phyloP scores from a whole-genome alignment of 2,113 vertebrate genomes.

The Eidolon helvum region DNA sequence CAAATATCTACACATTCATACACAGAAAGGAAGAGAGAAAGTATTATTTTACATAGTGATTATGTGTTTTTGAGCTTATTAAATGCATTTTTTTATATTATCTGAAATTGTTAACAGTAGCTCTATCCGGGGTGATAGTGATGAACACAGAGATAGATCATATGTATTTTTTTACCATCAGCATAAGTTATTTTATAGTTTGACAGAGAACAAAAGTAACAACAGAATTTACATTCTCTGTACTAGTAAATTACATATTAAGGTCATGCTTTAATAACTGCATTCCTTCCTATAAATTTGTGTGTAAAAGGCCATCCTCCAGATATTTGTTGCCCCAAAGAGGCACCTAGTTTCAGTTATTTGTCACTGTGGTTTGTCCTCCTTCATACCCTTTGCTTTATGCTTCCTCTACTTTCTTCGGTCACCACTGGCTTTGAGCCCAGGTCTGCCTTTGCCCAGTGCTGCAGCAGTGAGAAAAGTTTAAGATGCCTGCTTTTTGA shows the following conservation, averaged over 20 bases:
- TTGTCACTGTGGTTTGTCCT: not conserved
- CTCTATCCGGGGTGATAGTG: not conserved
- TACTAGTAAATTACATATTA: not conserved
- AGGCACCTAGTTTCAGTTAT: not conserved
- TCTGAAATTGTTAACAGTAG: not conserved
- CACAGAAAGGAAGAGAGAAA: not conserved
- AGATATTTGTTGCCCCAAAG: not conserved
- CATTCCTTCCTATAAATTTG: not conserved
- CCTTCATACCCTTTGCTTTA: accelerated
- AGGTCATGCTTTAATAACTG: not conserved
- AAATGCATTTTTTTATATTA: not conserved
- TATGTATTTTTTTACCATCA: not conserved
- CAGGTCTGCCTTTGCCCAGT: not conserved
- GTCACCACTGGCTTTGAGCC: not conserved
- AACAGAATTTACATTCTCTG: not conserved
- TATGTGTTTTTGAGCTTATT: not conserved
- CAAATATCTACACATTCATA: accelerated
- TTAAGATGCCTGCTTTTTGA: not conserved
- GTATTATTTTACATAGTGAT: not conserved
- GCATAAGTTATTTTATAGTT: not conserved
- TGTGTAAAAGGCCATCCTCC: not conserved
- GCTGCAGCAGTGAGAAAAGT: accelerated
- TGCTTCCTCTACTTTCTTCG: not conserved
- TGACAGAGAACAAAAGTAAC: not conserved
- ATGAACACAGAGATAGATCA: not conserved